phyloP scores from a whole-genome alignment of 2,797 vertebrate species.

The Potorous gilbertii region DNA sequence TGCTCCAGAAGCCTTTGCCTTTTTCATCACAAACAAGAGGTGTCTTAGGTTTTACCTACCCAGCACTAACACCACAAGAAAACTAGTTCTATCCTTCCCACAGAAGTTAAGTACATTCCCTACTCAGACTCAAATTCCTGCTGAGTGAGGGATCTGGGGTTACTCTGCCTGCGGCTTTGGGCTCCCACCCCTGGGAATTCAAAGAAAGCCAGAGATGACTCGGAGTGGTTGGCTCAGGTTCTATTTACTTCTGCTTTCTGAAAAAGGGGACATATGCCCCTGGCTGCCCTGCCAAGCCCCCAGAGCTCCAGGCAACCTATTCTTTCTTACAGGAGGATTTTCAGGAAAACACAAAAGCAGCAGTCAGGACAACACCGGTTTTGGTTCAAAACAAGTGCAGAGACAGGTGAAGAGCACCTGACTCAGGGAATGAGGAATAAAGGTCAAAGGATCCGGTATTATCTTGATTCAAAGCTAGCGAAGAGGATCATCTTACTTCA shows the following conservation, averaged over 20 bases:
- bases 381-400: neutral
- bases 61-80: neutral
- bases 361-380: neutral
- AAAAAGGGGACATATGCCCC: neutral
- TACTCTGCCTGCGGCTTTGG: too few species aligned
- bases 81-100: neutral
- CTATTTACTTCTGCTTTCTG: neutral
- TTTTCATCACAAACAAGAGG: neutral
- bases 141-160: neutral
- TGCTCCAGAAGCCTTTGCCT: too few species aligned
- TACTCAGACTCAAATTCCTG: neutral
- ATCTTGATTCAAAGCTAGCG: neutral
- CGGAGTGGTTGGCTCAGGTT: neutral
- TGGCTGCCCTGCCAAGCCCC: neutral
- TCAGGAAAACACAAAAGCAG: neutral
- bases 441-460: fast-evolving
- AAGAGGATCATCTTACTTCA: neutral
- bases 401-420: neutral
- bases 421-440: neutral
- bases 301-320: neutral
- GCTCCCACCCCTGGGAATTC: neutral
- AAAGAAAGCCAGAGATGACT: neutral
- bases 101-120: neutral
- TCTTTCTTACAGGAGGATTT: neutral
- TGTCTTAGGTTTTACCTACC: neutral